Conservation (phyloP, 2,113 vertebrate species). For the Aphyosemion australe region DNA sequence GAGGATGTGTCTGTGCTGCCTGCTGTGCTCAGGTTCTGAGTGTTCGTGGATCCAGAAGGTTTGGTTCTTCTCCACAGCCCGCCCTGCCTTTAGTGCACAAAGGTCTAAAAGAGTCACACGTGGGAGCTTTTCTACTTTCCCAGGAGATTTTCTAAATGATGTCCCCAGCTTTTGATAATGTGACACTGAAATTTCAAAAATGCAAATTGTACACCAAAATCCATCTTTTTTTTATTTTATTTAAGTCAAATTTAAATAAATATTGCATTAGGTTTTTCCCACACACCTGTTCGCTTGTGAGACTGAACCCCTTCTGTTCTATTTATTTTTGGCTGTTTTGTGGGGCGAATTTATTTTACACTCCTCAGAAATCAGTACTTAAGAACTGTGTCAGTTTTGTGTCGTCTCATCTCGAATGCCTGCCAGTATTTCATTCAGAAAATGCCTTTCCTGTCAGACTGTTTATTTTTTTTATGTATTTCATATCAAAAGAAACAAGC, state of each 20-base stretch:
- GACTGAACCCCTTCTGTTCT: constrained; percentile 57
- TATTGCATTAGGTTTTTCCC: constrained; percentile 47
- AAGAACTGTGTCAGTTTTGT: constrained; percentile 43
- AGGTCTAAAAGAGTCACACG: constrained; percentile 43
- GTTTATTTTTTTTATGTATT: constrained; percentile 35
- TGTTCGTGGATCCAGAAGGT: constrained; percentile 56
- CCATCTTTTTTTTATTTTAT: constrained; percentile 49
- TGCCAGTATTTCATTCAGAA: constrained; percentile 79
- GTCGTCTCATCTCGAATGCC: constrained; percentile 64
- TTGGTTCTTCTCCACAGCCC: constrained; percentile 28
- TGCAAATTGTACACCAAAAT: constrained; percentile 57
- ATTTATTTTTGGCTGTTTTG: constrained; percentile 73
- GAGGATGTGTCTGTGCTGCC: constrained; percentile 48
- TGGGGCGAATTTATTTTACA: constrained; percentile 64
- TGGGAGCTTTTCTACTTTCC: constrained; percentile 42
- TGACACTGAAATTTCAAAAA: constrained; percentile 36
- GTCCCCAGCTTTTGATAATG: constrained; percentile 54
- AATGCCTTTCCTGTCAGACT: constrained; percentile 69
- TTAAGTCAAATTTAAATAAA: constrained; percentile 46
- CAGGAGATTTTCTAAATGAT: constrained; percentile 44
- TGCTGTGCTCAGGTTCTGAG: constrained; percentile 35
- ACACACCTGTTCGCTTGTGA: constrained; percentile 57
- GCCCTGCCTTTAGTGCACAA: constrained; percentile 55
- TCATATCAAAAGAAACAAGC: too few relatives aligned
- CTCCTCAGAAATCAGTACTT: constrained; percentile 73